A percentile compares a stretch with the other conserved stretches of the same genome.
phyloP scores from a whole-genome alignment of 2,113 vertebrate genomes.

The Prunella himalayana region DNA sequence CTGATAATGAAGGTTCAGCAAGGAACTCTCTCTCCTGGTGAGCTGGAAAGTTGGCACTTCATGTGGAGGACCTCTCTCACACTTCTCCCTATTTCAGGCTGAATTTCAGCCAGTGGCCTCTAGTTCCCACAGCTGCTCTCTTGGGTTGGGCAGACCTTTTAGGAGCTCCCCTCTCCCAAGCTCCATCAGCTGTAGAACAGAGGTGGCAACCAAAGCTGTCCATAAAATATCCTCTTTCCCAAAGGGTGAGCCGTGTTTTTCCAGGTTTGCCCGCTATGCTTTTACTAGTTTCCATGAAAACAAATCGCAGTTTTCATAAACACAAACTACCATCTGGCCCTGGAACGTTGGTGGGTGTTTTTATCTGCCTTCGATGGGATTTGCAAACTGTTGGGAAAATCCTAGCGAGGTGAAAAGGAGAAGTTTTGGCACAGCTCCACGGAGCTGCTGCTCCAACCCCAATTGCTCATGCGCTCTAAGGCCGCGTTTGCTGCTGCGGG shows the following conservation, averaged over 20 bases:
- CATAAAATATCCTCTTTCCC: not conserved
- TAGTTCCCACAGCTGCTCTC: not conserved
- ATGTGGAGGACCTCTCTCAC: not conserved
- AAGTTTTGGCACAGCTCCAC: not conserved
- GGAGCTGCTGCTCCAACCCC: not conserved
- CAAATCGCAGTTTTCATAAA: slow-evolving; percentile 32
- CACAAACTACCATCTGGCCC: slow-evolving; percentile 48
- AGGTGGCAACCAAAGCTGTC: not conserved
- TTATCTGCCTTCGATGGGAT: not conserved
- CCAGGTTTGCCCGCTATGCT: not conserved
- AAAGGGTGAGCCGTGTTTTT: not conserved
- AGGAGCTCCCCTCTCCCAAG: not conserved
- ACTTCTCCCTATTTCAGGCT: not conserved
- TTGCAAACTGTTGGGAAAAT: slow-evolving; percentile 31
- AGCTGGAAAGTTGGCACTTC: not conserved
- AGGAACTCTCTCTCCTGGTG: not conserved
- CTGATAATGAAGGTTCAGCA: not conserved
- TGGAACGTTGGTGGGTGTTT: not conserved
- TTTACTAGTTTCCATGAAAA: slow-evolving; percentile 51
- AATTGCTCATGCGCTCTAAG: fast-evolving
- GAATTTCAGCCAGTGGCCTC: not conserved
- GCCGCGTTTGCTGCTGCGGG: not conserved
- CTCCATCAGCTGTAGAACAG: not conserved
- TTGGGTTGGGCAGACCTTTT: not conserved
- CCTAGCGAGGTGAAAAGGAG: slow-evolving; percentile 26